phyloP scores from a whole-genome alignment of 2,113 vertebrate species.

The Toxotes jaculatrix region DNA sequence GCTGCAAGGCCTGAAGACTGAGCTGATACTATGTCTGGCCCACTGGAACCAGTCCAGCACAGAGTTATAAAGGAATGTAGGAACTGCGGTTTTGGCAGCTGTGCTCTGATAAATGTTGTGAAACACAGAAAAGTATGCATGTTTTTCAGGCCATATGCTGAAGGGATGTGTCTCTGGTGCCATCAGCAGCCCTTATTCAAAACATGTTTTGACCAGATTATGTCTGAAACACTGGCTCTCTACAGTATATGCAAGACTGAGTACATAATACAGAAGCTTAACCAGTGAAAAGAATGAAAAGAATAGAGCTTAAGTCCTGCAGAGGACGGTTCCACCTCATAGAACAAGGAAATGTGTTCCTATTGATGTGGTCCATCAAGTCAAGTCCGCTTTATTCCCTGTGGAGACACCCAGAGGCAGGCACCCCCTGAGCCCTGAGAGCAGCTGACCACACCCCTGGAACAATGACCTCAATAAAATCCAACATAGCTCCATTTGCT shows the following conservation, averaged over 20 bases:
- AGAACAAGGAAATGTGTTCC: constrained; percentile 76
- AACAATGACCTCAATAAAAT: constrained; percentile 81
- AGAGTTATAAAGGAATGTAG: constrained; percentile 78
- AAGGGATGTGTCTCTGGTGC: constrained; percentile 62
- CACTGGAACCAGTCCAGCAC: constrained; percentile 72
- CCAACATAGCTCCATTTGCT: constrained; percentile 72
- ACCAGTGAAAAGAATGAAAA: constrained; percentile 65
- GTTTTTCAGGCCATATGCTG: constrained; percentile 70
- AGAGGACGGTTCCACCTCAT: constrained; percentile 74
- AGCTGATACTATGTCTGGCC: constrained; percentile 58
- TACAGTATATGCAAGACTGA: constrained; percentile 49
- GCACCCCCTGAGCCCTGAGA: constrained; percentile 63
- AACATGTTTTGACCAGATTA: constrained; percentile 59
- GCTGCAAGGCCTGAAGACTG: constrained; percentile 68
- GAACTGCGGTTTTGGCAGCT: constrained; percentile 77
- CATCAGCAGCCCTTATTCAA: constrained; percentile 62
- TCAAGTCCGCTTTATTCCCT: constrained; percentile 59
- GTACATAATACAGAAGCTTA: constrained; percentile 68
- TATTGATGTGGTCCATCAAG: constrained; percentile 74
- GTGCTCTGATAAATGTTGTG: constrained; percentile 74
- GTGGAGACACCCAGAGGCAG: constrained; percentile 55
- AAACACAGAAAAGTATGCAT: constrained; percentile 77
- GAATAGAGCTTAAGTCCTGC: constrained; percentile 59
- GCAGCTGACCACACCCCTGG: constrained; percentile 76
- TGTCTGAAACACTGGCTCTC: constrained; percentile 58